These are phyloP conservation scores for Bombyx mandarina DNA, from an alignment of 1,140 invertebrate genomes.

Conservation along the genomic window DNA sequence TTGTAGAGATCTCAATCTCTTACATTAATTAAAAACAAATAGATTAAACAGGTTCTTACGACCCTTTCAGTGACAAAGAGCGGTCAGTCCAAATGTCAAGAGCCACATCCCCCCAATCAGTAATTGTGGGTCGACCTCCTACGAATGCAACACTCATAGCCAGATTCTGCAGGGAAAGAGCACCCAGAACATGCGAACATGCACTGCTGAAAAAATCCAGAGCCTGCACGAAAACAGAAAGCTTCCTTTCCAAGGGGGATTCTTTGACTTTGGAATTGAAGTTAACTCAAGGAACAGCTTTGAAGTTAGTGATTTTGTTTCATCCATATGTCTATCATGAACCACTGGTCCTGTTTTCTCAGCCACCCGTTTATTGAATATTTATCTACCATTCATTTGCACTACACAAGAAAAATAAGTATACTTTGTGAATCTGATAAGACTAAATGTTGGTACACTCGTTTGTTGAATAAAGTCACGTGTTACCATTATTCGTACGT, in stretches of 20 bases:
- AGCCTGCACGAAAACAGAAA: constrained; percentile 85
- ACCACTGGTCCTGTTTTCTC: no score
- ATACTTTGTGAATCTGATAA: no score
- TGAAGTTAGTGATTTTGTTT: constrained; percentile 73
- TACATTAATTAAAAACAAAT: no score
- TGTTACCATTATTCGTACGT: no score
- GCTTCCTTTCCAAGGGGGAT: constrained; percentile 85
- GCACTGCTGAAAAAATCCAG: constrained; percentile 74
- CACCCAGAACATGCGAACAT: constrained; percentile 85
- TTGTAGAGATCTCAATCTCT: no score
- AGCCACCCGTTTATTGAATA: no score
- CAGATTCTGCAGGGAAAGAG: constrained; percentile 82
- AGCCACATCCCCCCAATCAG: constrained; percentile 61
- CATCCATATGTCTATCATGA: no score
- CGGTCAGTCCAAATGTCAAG: constrained; percentile 60
- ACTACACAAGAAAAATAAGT: no score
- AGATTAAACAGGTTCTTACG: no score
- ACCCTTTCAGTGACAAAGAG: constrained; percentile 54
- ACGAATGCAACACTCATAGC: constrained; percentile 81
- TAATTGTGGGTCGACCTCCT: constrained; percentile 69
- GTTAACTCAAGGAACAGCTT: constrained; percentile 85
- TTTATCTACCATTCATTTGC: no score
- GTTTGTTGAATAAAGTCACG: no score
- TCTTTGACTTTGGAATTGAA: constrained; percentile 85
- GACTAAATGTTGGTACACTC: no score